Conservation (phyloP, 2,113 vertebrate species). For the Lagenorhynchus albirostris region DNA sequence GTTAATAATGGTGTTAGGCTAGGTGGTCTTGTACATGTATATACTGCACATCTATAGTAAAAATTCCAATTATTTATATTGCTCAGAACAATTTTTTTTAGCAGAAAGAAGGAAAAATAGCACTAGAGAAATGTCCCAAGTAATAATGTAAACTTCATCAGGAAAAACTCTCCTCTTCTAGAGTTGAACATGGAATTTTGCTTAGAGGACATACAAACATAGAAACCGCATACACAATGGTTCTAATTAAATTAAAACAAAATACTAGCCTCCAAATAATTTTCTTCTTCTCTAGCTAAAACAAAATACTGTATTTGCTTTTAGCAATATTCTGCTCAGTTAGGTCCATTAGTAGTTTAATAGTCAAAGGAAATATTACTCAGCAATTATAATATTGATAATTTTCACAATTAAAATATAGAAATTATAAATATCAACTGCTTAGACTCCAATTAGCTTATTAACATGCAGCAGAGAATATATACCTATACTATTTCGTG, state of each 20-base stretch:
- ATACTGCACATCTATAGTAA: background rate
- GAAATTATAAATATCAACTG: constrained; percentile 74
- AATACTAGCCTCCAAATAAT: constrained; percentile 14
- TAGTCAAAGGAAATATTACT: constrained; percentile 57
- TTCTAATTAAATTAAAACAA: constrained; percentile 55
- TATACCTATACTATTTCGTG: constrained; percentile 29
- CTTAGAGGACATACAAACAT: background rate
- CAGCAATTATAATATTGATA: constrained; percentile 70
- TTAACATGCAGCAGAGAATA: constrained; percentile 60
- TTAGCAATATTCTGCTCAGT: constrained; percentile 60
- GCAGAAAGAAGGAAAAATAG: background rate
- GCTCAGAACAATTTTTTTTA: background rate
- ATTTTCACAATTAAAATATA: constrained; percentile 76
- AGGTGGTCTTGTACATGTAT: background rate
- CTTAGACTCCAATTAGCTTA: constrained; percentile 62
- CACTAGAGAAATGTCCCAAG: background rate
- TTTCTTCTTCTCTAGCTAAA: constrained; percentile 39
- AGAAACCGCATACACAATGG: background rate
- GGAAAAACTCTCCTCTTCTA: background rate
- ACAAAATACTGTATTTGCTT: constrained; percentile 46
- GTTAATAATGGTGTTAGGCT: background rate
- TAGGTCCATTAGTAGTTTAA: constrained; percentile 70
- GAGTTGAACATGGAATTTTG: background rate
- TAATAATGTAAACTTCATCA: background rate
- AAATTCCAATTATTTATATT: background rate